A percentile compares a stretch with the other conserved stretches of the same genome.
Conservation (phyloP, 2,113 vertebrate genomes). For the Dipodomys merriami region DNA sequence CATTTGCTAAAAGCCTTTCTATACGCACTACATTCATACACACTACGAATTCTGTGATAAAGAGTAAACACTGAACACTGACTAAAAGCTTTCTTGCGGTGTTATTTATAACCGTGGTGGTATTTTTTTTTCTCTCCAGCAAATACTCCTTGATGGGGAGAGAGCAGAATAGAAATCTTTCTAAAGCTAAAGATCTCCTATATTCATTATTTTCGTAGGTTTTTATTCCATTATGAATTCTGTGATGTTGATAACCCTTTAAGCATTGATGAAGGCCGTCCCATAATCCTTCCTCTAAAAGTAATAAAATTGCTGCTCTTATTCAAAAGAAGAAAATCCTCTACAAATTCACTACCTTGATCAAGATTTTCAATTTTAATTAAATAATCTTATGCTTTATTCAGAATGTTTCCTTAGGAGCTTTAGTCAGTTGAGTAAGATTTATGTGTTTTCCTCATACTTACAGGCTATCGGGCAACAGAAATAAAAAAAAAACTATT, state of each 20-base stretch:
- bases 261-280: background rate
- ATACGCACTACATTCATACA: background rate
- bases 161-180: background rate
- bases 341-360: background rate
- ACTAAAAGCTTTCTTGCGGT: background rate
- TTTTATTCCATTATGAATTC: conserved; percentile 26
- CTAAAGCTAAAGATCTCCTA: background rate
- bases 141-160: background rate
- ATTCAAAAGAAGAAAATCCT: conserved; percentile 11
- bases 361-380: background rate
- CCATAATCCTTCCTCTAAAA: background rate
- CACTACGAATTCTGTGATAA: background rate
- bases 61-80: background rate
- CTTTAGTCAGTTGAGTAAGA: too few species aligned
- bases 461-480: background rate
- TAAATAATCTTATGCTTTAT: background rate
- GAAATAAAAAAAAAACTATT: background rate
- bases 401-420: too few species aligned
- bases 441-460: too few species aligned
- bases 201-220: background rate
- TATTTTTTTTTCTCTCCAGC: background rate
- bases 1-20: conserved; percentile 33
- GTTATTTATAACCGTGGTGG: background rate
- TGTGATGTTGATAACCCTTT: background rate
- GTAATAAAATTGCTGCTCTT: background rate